Base-by-base conservation (phyloP, 2,888 invertebrate genomes). In the Dascillus cervinus region DNA sequence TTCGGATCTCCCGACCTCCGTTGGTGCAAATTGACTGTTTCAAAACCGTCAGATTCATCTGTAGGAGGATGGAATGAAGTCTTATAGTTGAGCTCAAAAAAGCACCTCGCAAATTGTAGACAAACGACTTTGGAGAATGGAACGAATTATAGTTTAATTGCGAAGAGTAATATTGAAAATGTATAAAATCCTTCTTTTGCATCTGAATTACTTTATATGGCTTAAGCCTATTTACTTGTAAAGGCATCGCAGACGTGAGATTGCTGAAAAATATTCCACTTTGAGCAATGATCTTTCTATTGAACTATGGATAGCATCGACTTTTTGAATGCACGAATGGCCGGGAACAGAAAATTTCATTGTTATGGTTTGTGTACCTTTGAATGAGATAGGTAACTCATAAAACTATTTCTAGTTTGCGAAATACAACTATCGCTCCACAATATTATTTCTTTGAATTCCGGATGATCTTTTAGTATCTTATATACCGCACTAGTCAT, bases 301-400 rank as follows among this genome's bases (percentile, higher is more conserved):
- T 4, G 15, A 11, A 9, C 35, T 38, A 19, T 45, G 41, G 11
- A 37, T 29, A 5, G 21, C 13, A 25, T 49, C 45, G 11, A 47
- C 33, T 34, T 49, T 46, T 22, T 49, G 45, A 3, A 42, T 28
- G 21, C 34, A 41, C 4, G 44, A 47, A 26, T 48, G 47, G 9
- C 51, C 44, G 8, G 46, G 44, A 17, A 34, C 38, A 10, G 41
- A 52, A 41, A 32, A 50, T 34, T 46, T 47, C 32, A 47, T 40
- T 29, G 25, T 39, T 13, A 49, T 41, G 13, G 34, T 22, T 22
- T 41, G 27, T 13, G 31, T 33, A 20, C 10, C 35, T n/a, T 22
- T 26, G 31, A n/a, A 44, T 11, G 26, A 42, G 43, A 14, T 39
- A 8, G 8, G 26, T 21, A 11, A 44, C 30, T 17, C 13, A 46